Base-by-base conservation (phyloP, 92 coral and sea anemone genomes). In the Heteractis magnifica region DNA sequence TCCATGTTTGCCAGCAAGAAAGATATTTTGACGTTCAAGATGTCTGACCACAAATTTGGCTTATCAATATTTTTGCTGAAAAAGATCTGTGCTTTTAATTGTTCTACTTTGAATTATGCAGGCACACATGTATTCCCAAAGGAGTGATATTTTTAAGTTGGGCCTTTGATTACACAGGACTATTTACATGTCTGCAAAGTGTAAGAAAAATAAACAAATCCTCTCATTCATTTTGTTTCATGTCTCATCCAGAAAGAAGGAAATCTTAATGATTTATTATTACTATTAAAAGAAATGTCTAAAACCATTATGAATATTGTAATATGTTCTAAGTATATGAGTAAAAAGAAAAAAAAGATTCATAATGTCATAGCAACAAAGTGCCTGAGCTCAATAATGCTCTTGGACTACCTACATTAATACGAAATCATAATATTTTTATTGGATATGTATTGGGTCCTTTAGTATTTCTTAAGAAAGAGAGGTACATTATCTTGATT, bases 41-140 rank as follows among this genome's bases (percentile, higher is more conserved):
- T 81, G 59, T 64, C 73, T 81, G 55, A 70, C 84, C 77, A 49
- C 75, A 79, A 65, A n/a, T 62, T 59, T 79, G 14, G 4, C 13
- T 60, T 60, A 48, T 26, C 73, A 62, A 13, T 41, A 75, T 19
- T 75, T 75, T 20, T 18, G 6, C 48, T 44, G 77, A 9, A 68
- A 34, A 34, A 75, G 76, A 48, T 52, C 10, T 81, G 52, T 23
- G 51, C 41, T 70, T 6, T 68, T 68, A 5, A 9, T 68, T 68
- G 49, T 68, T 68, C 23, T 50, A 5, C 16, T 8, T 18, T 62
- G 12, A 18, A n/a, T 23, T 8, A 8, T 68, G 15, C 4, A 5
- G 73, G 13, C 58, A 8, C 13, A 53, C 13, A 8, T 2, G 5
- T 21, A 26, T 68, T 20, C 26, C 73, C 49, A 68, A 53, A 8